phyloP scores from a whole-genome alignment of 2,797 vertebrate genomes.

The Sebastes trivittatus region DNA sequence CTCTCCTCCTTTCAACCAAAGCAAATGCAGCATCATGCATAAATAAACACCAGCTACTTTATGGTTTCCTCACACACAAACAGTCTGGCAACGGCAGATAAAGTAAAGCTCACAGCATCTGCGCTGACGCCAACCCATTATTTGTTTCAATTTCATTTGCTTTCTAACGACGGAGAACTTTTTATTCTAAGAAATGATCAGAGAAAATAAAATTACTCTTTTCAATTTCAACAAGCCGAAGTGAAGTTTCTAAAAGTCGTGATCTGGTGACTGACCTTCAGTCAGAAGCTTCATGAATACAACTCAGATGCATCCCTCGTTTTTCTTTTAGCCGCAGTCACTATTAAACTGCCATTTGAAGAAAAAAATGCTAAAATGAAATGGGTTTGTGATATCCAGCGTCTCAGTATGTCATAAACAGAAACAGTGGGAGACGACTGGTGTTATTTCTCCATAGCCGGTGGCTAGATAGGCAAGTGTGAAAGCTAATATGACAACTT shows the following conservation, averaged over 20 bases:
- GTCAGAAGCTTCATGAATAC: background rate
- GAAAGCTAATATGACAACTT: slow-evolving; percentile 17
- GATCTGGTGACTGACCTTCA: background rate
- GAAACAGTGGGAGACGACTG: slow-evolving; percentile 1
- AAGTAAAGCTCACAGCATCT: slow-evolving; percentile 45
- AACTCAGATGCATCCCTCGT: background rate
- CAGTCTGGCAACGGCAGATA: slow-evolving; percentile 42
- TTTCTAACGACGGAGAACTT: slow-evolving; percentile 9
- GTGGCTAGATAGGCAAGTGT: slow-evolving; percentile 13
- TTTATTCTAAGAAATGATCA: background rate
- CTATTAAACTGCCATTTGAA: background rate
- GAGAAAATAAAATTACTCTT: background rate
- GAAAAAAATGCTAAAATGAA: background rate
- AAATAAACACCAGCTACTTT: slow-evolving; percentile 41
- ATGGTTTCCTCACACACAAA: slow-evolving; percentile 13
- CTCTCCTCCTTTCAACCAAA: slow-evolving; percentile 29
- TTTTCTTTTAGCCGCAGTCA: slow-evolving; percentile 4
- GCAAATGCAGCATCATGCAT: slow-evolving; percentile 26
- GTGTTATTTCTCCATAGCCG: background rate
- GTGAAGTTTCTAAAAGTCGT: background rate
- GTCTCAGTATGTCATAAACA: slow-evolving; percentile 5
- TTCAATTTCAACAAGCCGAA: background rate
- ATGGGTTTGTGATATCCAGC: slow-evolving; percentile 13
- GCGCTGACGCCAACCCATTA: background rate
- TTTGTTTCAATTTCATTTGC: slow-evolving; percentile 2